Percentiles rank a stretch among this genome's conserved stretches.
Evolutionary conservation across 2,113 vertebrate genomes (phyloP).

Genomic region (Notiomystis cincta): DNA sequence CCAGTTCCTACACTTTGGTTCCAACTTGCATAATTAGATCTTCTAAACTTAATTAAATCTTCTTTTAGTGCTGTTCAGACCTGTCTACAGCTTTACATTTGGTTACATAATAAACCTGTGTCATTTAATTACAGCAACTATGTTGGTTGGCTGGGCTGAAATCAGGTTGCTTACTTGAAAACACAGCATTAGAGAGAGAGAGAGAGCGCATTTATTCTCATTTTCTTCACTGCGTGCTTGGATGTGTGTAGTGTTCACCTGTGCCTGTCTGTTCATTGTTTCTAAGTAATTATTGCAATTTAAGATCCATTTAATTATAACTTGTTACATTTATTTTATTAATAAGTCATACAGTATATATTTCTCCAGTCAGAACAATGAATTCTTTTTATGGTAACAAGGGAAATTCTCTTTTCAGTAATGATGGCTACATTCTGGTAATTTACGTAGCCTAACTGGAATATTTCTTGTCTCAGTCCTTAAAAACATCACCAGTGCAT

Average conservation of each 20-base stretch:
- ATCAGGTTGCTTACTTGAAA: not conserved
- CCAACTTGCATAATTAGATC: constrained; percentile 41
- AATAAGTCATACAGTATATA: not conserved
- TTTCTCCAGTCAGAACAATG: not conserved
- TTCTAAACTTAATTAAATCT: constrained; percentile 55
- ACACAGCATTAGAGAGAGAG: not conserved
- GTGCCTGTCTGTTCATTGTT: constrained; percentile 8
- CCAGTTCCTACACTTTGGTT: not conserved
- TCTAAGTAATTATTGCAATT: constrained; percentile 41
- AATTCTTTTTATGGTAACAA: constrained; percentile 12
- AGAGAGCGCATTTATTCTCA: not conserved
- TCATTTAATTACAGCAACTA: constrained; percentile 19
- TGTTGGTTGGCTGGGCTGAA: constrained; percentile 3
- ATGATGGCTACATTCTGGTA: not conserved
- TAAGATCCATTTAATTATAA: constrained; percentile 42
- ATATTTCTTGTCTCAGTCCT: not conserved
- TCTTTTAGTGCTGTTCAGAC: constrained; percentile 18
- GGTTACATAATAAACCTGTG: constrained; percentile 46
- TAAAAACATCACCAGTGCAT: not conserved
- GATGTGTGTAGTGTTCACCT: not conserved
- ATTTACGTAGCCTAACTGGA: not conserved
- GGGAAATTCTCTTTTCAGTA: constrained; percentile 20
- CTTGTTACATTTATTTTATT: constrained; percentile 29
- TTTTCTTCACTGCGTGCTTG: not conserved
- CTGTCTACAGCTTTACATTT: constrained; percentile 26